Conservation (phyloP, 2,113 vertebrate genomes). For the Myotis davidii region DNA sequence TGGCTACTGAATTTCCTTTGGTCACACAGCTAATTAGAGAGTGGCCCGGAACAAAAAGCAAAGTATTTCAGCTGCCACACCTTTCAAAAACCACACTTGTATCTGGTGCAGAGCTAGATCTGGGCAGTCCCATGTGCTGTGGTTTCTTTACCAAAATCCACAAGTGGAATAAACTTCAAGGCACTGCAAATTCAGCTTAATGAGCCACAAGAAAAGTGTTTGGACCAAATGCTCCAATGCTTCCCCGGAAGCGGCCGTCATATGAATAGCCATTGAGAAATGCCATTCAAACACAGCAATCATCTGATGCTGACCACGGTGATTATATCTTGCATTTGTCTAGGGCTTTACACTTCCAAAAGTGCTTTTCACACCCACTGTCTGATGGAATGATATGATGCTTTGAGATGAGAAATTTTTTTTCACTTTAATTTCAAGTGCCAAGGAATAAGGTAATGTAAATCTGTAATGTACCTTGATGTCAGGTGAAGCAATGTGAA, state of each 20-base stretch:
- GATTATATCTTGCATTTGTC: not conserved
- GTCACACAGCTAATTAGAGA: not conserved
- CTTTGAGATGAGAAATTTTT: not conserved
- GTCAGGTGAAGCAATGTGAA: not conserved
- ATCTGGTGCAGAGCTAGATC: not conserved
- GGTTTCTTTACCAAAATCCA: slow-evolving; percentile 43
- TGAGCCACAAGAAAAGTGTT: not conserved
- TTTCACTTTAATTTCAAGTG: slow-evolving; percentile 5
- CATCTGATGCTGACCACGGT: not conserved
- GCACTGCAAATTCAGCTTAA: not conserved
- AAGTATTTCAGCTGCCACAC: not conserved
- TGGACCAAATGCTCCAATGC: not conserved
- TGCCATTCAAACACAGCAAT: not conserved
- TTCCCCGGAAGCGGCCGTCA: not conserved
- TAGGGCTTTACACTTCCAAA: not conserved
- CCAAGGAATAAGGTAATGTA: not conserved
- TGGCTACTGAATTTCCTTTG: not conserved
- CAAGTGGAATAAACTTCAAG: slow-evolving; percentile 55
- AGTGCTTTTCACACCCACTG: not conserved
- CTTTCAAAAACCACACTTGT: not conserved
- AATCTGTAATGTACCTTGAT: not conserved
- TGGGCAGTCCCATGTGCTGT: not conserved
- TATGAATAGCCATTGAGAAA: not conserved
- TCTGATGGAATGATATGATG: not conserved
- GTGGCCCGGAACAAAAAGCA: not conserved